These are phyloP conservation scores for Netelia melanura DNA, from an alignment of 2,888 invertebrate species.

Conservation along the genomic window DNA sequence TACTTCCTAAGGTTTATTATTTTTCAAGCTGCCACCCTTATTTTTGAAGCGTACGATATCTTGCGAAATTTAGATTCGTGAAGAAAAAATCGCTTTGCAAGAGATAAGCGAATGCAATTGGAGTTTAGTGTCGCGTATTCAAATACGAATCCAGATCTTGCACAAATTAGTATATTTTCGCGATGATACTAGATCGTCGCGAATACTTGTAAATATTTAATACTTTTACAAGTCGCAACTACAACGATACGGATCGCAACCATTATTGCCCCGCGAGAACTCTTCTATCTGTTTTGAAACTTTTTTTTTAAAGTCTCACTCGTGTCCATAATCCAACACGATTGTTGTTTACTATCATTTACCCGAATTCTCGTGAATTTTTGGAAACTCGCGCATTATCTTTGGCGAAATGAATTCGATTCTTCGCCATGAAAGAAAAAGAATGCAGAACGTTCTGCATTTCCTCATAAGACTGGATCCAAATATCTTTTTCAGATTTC, in stretches of 20 bases:
- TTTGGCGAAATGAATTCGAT: constrained; percentile 23
- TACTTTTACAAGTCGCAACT: constrained; percentile 57
- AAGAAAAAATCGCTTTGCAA: constrained; percentile 15
- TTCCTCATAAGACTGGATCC: constrained; percentile 65
- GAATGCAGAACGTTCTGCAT: constrained; percentile 36
- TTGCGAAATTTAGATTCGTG: constrained; percentile 9
- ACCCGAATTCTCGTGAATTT: constrained; percentile 11
- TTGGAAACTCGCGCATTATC: neutral
- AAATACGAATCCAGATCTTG: constrained; percentile 51
- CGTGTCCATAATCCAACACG: constrained; percentile 11
- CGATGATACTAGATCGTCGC: constrained; percentile 31
- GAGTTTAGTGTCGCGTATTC: constrained; percentile 30
- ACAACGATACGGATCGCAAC: constrained; percentile 48
- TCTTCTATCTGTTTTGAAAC: constrained; percentile 19
- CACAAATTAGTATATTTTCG: constrained; percentile 61
- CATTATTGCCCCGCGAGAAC: constrained; percentile 33
- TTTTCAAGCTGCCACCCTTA: constrained; percentile 32
- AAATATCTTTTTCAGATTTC: constrained; percentile 45
- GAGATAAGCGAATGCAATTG: constrained; percentile 26
- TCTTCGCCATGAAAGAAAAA: constrained; percentile 26
- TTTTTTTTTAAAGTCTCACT: constrained; percentile 1
- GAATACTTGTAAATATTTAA: constrained; percentile 59
- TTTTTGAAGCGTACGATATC: constrained; percentile 30
- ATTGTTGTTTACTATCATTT: constrained; percentile 31
- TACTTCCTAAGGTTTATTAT: constrained; percentile 53